These are phyloP conservation scores for Metalampra italica DNA, from an alignment of 2,888 invertebrate species.

Conservation along the genomic window DNA sequence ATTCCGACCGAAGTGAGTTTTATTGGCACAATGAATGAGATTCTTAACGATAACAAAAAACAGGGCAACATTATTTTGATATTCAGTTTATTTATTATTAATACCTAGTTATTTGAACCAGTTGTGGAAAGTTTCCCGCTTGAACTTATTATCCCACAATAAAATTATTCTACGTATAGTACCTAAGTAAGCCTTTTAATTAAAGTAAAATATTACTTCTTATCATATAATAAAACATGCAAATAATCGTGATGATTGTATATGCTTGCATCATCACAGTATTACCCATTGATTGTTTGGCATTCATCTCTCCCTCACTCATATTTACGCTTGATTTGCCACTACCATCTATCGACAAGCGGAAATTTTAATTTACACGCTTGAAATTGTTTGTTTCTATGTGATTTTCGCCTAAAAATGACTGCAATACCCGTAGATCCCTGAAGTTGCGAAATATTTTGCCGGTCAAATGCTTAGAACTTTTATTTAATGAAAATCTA, in stretches of 20 bases:
- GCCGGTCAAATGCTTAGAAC: too few species aligned
- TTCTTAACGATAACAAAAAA: too few species aligned
- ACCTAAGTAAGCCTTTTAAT: too few species aligned
- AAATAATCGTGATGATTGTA: slow-evolving; percentile 18
- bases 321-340: slow-evolving; percentile 69
- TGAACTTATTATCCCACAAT: too few species aligned
- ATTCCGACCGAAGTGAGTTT: not conserved
- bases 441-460: slow-evolving; percentile 61
- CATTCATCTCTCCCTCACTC: slow-evolving; percentile 47
- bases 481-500: slow-evolving; percentile 14
- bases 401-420: slow-evolving; percentile 58
- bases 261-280: slow-evolving; percentile 33
- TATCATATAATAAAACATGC: too few species aligned
- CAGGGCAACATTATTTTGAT: too few species aligned
- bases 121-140: too few species aligned
- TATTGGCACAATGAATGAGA: too few species aligned
- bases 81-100: too few species aligned
- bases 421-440: slow-evolving; percentile 47
- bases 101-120: too few species aligned
- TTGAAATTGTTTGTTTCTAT: slow-evolving; percentile 72
- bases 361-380: slow-evolving; percentile 77
- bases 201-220: too few species aligned
- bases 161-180: too few species aligned
- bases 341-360: slow-evolving; percentile 59
- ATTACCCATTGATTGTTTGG: slow-evolving; percentile 39